Evolutionary conservation across 2,113 vertebrate species (phyloP).

Genomic region (Butastur rufipennis): DNA sequence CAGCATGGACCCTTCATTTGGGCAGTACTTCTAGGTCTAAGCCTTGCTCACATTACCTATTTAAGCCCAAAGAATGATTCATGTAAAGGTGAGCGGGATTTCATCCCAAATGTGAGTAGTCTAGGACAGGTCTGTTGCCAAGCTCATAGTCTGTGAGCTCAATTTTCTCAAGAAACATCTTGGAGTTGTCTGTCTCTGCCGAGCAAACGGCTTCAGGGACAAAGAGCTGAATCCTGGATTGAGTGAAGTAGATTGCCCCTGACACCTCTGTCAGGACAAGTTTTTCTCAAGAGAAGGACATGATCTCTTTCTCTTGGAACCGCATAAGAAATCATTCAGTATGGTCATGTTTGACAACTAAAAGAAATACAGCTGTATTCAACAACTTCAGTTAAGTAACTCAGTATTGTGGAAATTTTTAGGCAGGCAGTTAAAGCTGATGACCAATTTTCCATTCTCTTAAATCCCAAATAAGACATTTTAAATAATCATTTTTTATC

Average conservation of each 20-base stretch:
- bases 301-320: not conserved
- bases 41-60: not conserved
- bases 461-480: not conserved
- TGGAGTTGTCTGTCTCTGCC: not conserved
- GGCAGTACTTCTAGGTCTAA: not conserved
- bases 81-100: fast-evolving
- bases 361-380: not conserved
- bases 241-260: slow-evolving; percentile 44
- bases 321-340: not conserved
- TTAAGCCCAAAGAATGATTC: not conserved
- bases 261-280: slow-evolving; percentile 53
- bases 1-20: fast-evolving
- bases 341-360: not conserved
- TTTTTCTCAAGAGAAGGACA: slow-evolving; percentile 29
- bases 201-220: not conserved
- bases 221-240: not conserved
- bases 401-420: not conserved
- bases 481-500: not conserved
- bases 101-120: not conserved
- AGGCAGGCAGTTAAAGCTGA: not conserved
- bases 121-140: not conserved
- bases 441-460: slow-evolving; percentile 6
- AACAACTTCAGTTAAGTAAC: not conserved
- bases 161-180: slow-evolving; percentile 14
- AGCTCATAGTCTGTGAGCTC: not conserved